Evolutionary conservation across 2,888 invertebrate species (phyloP), one percentile per base, ranked within the genome.

Genomic region (Allygus modestus): DNA sequence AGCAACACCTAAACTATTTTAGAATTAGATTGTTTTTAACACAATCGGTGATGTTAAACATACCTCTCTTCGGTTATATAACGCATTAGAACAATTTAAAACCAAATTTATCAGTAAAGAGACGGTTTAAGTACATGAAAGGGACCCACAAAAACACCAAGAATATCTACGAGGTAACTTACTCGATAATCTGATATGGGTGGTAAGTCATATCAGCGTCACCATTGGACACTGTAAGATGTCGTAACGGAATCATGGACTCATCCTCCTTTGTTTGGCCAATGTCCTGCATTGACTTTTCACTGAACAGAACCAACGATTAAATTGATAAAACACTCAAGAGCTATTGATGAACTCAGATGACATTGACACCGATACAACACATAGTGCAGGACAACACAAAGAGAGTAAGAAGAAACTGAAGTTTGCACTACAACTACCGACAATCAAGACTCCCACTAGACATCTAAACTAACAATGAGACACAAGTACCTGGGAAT

Each of bases 211-310:
- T 93, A 87, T 94, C 94, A 12, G 93, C 91, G 88, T 94, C 94
- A 41, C 93, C 94, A 88, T 93, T 94, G 87, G 95, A 94, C 88
- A 95, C 93, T 85, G 92, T 92, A 61, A 96, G 92, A 82, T 96
- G 94, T 89, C 95, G 92, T 88, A 97, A 91, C 77, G 97, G 97
- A 90, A 97, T 97, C 82, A 89, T 89, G 85, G 90, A 90, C 88
- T 94, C 95, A 89, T 96, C 96, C 87, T 93, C 92, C 84, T 93
- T 93, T 7, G 51, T 58, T 15, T 51, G 46, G 23, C 89, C 90
- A 61, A 84, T 82, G 54, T 88, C 89, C 88, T 89, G 89, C 85
- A 89, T 87, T 46, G 89, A 89, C 65, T 88, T 85, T 51, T 88
- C 88, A 86, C 89, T 89, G 84, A 7, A 87, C 85, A 33, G 69